Evolutionary conservation across 1,140 invertebrate genomes (phyloP).

Genomic region (Solenopsis fugax): DNA sequence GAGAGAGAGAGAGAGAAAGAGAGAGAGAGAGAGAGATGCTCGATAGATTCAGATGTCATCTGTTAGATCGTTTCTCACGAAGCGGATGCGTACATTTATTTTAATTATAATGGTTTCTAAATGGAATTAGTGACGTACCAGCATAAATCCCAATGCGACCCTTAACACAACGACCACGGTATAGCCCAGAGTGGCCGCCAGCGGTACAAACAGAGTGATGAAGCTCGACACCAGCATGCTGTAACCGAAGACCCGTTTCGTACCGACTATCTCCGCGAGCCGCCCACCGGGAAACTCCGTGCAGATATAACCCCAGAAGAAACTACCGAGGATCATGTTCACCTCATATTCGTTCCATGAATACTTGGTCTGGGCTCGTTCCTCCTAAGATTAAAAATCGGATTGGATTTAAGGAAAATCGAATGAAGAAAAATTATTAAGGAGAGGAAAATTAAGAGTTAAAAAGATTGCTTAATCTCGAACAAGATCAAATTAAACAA

Average conservation of each 20-base stretch:
- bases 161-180: constrained; percentile 89
- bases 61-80: constrained; percentile 24
- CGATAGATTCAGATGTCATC: constrained; percentile 49
- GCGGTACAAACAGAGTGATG: constrained; percentile 93
- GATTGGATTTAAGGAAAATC: background rate
- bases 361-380: constrained; percentile 86
- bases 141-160: constrained; percentile 91
- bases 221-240: constrained; percentile 94
- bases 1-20: constrained; percentile 21
- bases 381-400: constrained; percentile 50
- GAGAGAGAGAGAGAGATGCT: constrained; percentile 5
- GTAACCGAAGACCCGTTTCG: constrained; percentile 93
- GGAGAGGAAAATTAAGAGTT: background rate
- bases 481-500: too few species aligned
- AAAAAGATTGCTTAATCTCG: background rate
- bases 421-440: background rate
- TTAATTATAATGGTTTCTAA: background rate
- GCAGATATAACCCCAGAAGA: constrained; percentile 96
- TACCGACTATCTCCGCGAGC: constrained; percentile 93
- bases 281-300: constrained; percentile 96
- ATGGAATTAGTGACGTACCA: constrained; percentile 84
- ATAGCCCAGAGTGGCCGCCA: constrained; percentile 89
- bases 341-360: constrained; percentile 91
- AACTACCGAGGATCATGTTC: constrained; percentile 93
- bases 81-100: background rate